These are phyloP conservation scores for Ficedula albicollis DNA, from an alignment of 2,797 vertebrate species.

Conservation along the genomic window DNA sequence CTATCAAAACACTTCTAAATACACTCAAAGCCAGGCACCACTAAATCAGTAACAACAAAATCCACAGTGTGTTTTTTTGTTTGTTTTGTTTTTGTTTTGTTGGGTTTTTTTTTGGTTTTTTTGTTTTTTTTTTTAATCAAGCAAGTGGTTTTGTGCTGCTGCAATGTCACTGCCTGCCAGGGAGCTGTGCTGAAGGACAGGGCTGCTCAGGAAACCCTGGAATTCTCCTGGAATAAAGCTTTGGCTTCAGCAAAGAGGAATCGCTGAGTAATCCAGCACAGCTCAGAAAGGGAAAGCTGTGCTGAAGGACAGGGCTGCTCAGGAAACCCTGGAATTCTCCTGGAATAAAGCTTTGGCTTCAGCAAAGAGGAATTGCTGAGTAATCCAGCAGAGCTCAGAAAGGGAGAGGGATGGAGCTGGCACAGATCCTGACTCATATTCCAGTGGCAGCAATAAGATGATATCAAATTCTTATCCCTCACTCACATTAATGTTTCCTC, in stretches of 20 bases:
- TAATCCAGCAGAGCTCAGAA: fast-evolving
- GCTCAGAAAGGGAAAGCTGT: neutral
- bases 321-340: neutral
- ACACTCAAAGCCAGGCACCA: neutral
- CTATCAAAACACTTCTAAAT: neutral
- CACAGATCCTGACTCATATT: neutral
- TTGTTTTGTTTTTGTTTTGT: neutral
- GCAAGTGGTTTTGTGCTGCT: neutral
- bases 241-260: neutral
- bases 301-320: neutral
- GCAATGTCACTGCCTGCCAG: neutral
- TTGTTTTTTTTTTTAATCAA: neutral
- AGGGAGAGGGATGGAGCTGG: neutral
- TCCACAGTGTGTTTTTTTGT: neutral
- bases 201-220: neutral
- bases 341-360: neutral
- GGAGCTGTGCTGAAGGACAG: neutral
- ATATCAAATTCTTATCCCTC: neutral
- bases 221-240: neutral
- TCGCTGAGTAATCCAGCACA: neutral
- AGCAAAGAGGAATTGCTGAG: neutral
- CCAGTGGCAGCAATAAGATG: neutral
- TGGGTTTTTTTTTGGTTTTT: neutral
- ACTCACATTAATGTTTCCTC: neutral
- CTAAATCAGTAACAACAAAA: neutral